Percentiles rank a stretch among this genome's conserved stretches.
Evolutionary conservation across 2,888 invertebrate species (phyloP).

Genomic region (Machimus rusticus): DNA sequence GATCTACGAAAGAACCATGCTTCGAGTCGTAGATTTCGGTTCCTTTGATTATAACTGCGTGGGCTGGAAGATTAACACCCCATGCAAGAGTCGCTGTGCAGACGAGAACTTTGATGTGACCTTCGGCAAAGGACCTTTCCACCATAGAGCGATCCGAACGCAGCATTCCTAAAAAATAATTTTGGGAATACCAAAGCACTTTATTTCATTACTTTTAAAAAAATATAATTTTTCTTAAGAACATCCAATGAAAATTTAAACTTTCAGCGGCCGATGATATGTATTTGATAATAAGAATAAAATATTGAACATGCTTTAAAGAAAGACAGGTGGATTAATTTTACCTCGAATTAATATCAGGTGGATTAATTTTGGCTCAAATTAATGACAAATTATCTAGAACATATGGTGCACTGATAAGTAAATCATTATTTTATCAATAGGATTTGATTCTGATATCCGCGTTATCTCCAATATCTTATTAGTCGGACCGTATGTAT

Average conservation of each 20-base stretch:
- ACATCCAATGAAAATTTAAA: no score
- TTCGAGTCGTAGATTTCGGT: slow-evolving; percentile 98
- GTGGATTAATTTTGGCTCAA: neutral
- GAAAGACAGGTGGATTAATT: no score
- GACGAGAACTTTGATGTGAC: slow-evolving; percentile 86
- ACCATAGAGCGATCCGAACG: slow-evolving; percentile 86
- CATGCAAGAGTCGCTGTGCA: slow-evolving; percentile 99
- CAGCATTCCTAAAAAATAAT: slow-evolving; percentile 67
- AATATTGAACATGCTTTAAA: no score
- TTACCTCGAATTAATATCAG: neutral
- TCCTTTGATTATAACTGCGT: slow-evolving; percentile 80
- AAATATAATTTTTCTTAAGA: no score
- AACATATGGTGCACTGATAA: neutral
- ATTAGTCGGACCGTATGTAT: neutral
- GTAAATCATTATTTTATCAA: neutral
- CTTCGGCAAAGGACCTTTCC: slow-evolving; percentile 89
- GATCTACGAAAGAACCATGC: slow-evolving; percentile 90
- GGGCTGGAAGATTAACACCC: slow-evolving; percentile 99
- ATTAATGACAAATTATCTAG: neutral
- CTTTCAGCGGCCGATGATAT: no score
- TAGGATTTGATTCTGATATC: neutral
- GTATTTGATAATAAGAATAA: no score
- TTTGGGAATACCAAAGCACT: no score
- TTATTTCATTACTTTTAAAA: no score
- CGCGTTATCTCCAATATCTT: neutral